Base-by-base conservation (phyloP, 2,888 invertebrate species). In the Helicoverpa assulta region DNA sequence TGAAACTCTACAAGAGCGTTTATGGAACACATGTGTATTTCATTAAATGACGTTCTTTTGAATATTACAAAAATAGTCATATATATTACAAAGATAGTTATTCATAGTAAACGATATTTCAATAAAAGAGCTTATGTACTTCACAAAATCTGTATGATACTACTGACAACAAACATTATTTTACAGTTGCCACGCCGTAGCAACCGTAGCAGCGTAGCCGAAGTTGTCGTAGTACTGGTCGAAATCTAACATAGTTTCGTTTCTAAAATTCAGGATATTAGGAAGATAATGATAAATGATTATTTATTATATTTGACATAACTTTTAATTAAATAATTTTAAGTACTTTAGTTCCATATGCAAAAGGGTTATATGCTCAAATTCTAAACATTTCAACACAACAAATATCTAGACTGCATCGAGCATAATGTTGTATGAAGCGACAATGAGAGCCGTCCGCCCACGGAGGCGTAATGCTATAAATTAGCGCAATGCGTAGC, bases 401-500 rank as follows among this genome's bases (percentile, higher is more conserved):
- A 37, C 33, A 40, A 40, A n/a, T 16, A 43, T 16, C 43, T 43
- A 16, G 43, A 5, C 43, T 4, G 43, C 16, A 1, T n/a, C 14
- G 12, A 8, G 10, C 29, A 29, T 6, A 18, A 51, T 51, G 26
- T 55, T 70, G 21, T 21, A 21, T 29, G 12, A 58, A 58, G 37
- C 26, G 50, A 12, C 16, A 21, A 14, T 53, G 73, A 60, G 73
- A 26, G 43, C 29, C n/a, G 47, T 67, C 29, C 33, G 21, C 50
- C 52, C 62, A 67, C 16, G 57, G 60, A 47, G 43, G 63, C n/a
- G 54, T 47, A 52, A 47, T 47, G 33, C 18, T 26, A 59, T 76
- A 79, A 67, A 68, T 79, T 67, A 65, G 50, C 78, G 62, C 73
- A 73, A 26, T 63, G 75, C 62, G 62, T 26, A 52, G 19, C 33